Percentiles rank a stretch among this genome's conserved stretches.
These are phyloP conservation scores for Dysidea cf. avara DNA, from an alignment of 37 sponge, comb jelly and placozoan genomes.

Conservation along the genomic window DNA sequence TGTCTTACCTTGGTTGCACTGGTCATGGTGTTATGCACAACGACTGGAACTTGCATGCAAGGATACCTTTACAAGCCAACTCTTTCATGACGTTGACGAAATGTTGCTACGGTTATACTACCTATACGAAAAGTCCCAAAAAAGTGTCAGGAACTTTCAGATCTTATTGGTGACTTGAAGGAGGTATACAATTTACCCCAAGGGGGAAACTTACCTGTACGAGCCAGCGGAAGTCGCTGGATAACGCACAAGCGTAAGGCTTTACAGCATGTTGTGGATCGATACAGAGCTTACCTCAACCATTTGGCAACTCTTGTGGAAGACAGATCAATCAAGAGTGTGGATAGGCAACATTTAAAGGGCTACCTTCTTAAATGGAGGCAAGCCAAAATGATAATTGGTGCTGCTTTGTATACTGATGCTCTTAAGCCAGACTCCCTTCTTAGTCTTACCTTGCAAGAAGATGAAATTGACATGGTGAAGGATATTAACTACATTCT, in stretches of 20 bases:
- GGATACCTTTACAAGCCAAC: slow-evolving; percentile 30
- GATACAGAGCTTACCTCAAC: slow-evolving; percentile 42
- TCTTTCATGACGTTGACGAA: slow-evolving; percentile 45
- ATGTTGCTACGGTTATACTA: slow-evolving; percentile 55
- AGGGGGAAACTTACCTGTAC: slow-evolving; percentile 46
- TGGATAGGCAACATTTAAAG: slow-evolving; percentile 33
- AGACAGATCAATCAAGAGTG: slow-evolving; percentile 14
- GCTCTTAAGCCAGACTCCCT: slow-evolving; percentile 17
- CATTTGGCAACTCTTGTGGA: slow-evolving; percentile 25
- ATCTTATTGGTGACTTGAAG: slow-evolving; percentile 38
- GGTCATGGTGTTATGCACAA: slow-evolving; percentile 64
- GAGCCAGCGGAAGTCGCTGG: slow-evolving; percentile 49
- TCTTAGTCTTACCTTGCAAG: slow-evolving; percentile 10
- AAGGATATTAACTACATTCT: slow-evolving; percentile 11
- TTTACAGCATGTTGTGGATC: slow-evolving; percentile 36
- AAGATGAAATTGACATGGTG: slow-evolving; percentile 42
- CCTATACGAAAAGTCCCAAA: slow-evolving; percentile 64
- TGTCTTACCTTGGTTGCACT: slow-evolving; percentile 45
- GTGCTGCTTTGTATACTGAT: slow-evolving; percentile 50
- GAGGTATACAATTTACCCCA: slow-evolving; percentile 39
- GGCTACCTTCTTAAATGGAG: slow-evolving; percentile 52
- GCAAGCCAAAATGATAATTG: slow-evolving; percentile 40
- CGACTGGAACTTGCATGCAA: slow-evolving; percentile 55
- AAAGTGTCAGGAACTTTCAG: slow-evolving; percentile 43
- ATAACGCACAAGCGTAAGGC: slow-evolving; percentile 47